These are phyloP conservation scores for Ondatra zibethicus DNA, from an alignment of 2,113 vertebrate species.

Conservation along the genomic window DNA sequence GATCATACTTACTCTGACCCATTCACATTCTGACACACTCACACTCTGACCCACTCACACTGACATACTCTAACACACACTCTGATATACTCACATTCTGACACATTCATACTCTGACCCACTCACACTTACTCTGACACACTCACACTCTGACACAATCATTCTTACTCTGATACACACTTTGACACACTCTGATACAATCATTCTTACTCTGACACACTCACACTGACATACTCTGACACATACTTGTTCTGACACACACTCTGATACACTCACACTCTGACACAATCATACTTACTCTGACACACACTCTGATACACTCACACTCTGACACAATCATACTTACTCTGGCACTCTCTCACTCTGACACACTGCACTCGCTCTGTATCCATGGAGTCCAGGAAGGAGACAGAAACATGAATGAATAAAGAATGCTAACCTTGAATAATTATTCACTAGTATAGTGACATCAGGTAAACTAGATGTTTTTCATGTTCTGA, in stretches of 20 bases:
- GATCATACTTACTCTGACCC: too few relatives aligned
- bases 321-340: neutral
- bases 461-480: neutral
- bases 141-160: too few relatives aligned
- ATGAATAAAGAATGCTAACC: neutral
- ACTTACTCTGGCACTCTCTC: neutral
- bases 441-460: neutral
- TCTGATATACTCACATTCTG: neutral
- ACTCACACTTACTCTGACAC: neutral
- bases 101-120: neutral
- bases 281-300: too few relatives aligned
- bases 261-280: too few relatives aligned
- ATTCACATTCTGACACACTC: neutral
- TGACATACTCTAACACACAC: neutral
- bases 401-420: neutral
- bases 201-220: too few relatives aligned
- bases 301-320: too few relatives aligned
- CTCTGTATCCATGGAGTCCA: neutral
- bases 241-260: too few relatives aligned
- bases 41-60: too few relatives aligned
- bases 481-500: neutral
- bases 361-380: neutral
- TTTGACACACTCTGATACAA: neutral
- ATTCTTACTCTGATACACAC: neutral
- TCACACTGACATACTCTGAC: too few relatives aligned